Evolutionary conservation across 2,888 invertebrate species (phyloP).

Genomic region (Carabus problematicus): DNA sequence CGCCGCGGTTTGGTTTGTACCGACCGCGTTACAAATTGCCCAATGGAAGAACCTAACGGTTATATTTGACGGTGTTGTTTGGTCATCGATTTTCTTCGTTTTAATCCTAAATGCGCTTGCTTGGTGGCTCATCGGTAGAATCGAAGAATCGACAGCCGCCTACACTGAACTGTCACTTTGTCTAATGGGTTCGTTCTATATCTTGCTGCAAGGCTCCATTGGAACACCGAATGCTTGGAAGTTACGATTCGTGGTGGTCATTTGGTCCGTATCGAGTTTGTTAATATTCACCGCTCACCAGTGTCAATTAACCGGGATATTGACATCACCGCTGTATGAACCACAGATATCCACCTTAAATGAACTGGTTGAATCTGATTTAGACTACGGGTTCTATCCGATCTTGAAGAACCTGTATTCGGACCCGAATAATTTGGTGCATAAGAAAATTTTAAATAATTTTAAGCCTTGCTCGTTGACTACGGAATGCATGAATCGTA

Average conservation of each 20-base stretch:
- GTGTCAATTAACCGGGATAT: conserved; percentile 31
- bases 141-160: background rate
- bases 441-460: conserved; percentile 30
- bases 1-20: conserved; percentile 22
- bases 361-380: conserved; percentile 34
- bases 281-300: conserved; percentile 39
- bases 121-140: background rate
- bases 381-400: conserved; percentile 26
- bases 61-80: conserved; percentile 1
- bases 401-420: conserved; percentile 16
- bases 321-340: conserved; percentile 39
- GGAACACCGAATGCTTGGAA: conserved; percentile 25
- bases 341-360: conserved; percentile 33
- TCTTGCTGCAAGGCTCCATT: conserved; percentile 13
- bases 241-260: conserved; percentile 32
- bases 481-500: conserved; percentile 27
- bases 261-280: conserved; percentile 35
- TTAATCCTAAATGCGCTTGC: conserved; percentile 2
- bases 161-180: conserved; percentile 12
- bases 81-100: conserved; percentile 6
- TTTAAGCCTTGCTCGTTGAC: conserved; percentile 21
- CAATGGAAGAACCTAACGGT: conserved; percentile 17
- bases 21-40: conserved; percentile 14
- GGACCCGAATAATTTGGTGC: conserved; percentile 13
- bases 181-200: conserved; percentile 9